Evolutionary conservation across 2,888 invertebrate genomes (phyloP).

Genomic region (Eretmocerus hayati): DNA sequence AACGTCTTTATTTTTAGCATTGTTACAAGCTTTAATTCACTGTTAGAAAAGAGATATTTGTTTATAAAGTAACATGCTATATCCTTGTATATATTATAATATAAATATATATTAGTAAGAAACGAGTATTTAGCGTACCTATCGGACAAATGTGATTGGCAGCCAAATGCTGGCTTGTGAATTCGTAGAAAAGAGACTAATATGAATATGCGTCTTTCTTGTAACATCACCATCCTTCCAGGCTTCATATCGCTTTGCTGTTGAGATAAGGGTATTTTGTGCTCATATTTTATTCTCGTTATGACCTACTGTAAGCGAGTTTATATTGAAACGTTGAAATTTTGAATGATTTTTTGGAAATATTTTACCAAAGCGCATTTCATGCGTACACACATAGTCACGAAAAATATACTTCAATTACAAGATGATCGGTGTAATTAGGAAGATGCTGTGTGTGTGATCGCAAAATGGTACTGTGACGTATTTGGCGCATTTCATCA

Average conservation of each 20-base stretch:
- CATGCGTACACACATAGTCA: conserved; percentile 11
- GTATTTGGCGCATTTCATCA: conserved; percentile 19
- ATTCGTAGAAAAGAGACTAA: conserved; percentile 16
- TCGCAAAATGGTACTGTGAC: conserved; percentile 9
- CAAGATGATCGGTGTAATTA: conserved; percentile 10
- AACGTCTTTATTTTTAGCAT: conserved; percentile 33
- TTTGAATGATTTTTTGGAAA: conserved; percentile 18
- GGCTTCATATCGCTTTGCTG: conserved; percentile 20
- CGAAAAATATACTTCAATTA: conserved; percentile 17
- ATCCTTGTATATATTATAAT: conserved; percentile 33
- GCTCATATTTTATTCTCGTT: conserved; percentile 21
- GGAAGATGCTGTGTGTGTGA: conserved; percentile 11
- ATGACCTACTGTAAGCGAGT: conserved; percentile 9
- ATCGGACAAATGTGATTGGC: conserved; percentile 29
- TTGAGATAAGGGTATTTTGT: conserved; percentile 20
- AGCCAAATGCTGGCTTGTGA: conserved; percentile 22
- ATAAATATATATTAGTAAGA: conserved; percentile 25
- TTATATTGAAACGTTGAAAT: conserved; percentile 12
- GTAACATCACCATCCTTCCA: conserved; percentile 17
- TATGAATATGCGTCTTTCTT: conserved; percentile 16
- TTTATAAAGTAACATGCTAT: conserved; percentile 25
- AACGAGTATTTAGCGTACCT: conserved; percentile 19
- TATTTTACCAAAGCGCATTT: conserved; percentile 22
- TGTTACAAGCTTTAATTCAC: conserved; percentile 35
- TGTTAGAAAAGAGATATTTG: conserved; percentile 27